Conservation (phyloP, 2,797 vertebrate genomes). For the Sebastes kiyomatsui region DNA sequence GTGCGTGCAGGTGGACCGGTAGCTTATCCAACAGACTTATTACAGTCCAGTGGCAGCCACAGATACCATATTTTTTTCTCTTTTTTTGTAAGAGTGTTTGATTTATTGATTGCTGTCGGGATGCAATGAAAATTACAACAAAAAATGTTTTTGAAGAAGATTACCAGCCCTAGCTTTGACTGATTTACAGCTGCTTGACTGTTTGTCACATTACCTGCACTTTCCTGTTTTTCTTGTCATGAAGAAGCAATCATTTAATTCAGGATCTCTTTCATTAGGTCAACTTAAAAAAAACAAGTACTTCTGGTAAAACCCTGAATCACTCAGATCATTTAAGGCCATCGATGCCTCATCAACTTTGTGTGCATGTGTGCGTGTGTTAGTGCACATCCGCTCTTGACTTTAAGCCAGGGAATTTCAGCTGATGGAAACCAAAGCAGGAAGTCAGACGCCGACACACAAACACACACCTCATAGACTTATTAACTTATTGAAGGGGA, state of each 20-base stretch:
- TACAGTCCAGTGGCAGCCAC: too few relatives aligned
- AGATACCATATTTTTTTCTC: too few relatives aligned
- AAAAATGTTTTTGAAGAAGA: too few relatives aligned
- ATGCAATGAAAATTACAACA: too few relatives aligned
- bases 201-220: background rate
- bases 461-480: background rate
- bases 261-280: background rate
- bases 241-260: slow-evolving; percentile 40
- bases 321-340: slow-evolving; percentile 21
- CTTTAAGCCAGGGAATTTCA: slow-evolving; percentile 38
- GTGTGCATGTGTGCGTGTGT: background rate
- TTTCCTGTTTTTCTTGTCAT: slow-evolving; percentile 5
- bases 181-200: background rate
- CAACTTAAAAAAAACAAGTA: background rate
- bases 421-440: slow-evolving; percentile 59
- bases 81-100: too few relatives aligned
- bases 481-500: background rate
- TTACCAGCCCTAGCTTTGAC: too few relatives aligned
- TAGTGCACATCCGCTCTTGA: slow-evolving; percentile 9
- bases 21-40: too few relatives aligned
- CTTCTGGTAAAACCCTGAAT: slow-evolving; percentile 22
- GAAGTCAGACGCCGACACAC: slow-evolving; percentile 42
- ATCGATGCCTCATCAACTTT: slow-evolving; percentile 30
- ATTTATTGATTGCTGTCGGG: too few relatives aligned
- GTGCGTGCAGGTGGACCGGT: too few relatives aligned